Evolutionary conservation across 1,140 invertebrate genomes (phyloP).

Genomic region (Nasonia giraulti): DNA sequence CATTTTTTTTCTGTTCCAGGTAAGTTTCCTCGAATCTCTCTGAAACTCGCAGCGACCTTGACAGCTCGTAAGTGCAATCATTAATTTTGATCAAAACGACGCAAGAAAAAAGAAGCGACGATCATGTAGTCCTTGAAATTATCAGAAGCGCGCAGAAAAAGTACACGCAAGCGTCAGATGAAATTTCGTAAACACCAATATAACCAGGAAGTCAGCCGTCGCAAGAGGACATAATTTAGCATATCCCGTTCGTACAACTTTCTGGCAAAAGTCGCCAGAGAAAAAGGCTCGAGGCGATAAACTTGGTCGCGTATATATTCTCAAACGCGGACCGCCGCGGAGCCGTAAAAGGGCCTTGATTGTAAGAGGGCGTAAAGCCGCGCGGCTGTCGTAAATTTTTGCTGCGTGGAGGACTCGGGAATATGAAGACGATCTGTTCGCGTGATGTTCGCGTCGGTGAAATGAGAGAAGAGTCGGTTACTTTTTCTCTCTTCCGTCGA

Average conservation of each 20-base stretch:
- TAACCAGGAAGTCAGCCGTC: not conserved
- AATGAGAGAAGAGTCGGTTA: not conserved
- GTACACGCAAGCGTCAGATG: too few relatives aligned
- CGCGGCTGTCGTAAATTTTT: not conserved
- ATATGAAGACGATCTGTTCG: constrained; percentile 40
- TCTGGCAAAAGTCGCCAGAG: not conserved
- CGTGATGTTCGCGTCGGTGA: constrained; percentile 10
- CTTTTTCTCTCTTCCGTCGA: not conserved
- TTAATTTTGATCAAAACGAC: too few relatives aligned
- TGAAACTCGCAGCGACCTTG: too few relatives aligned
- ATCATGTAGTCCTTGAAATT: too few relatives aligned
- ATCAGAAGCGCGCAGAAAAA: too few relatives aligned
- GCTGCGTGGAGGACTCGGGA: not conserved
- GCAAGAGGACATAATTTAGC: not conserved
- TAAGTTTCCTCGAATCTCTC: not conserved
- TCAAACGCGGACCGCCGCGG: not conserved
- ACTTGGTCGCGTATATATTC: constrained; percentile 3
- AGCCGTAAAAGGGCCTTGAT: constrained; percentile 35
- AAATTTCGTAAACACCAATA: too few relatives aligned
- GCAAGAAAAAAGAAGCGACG: too few relatives aligned
- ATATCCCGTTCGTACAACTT: constrained; percentile 19
- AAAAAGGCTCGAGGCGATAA: constrained; percentile 31
- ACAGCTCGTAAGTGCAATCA: too few relatives aligned
- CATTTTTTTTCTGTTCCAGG: constrained; percentile 31
- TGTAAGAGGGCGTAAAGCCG: constrained; percentile 33